Evolutionary conservation across 1,140 invertebrate species (phyloP), one percentile per base, ranked within the genome.

Genomic region (Cyclina sinensis): DNA sequence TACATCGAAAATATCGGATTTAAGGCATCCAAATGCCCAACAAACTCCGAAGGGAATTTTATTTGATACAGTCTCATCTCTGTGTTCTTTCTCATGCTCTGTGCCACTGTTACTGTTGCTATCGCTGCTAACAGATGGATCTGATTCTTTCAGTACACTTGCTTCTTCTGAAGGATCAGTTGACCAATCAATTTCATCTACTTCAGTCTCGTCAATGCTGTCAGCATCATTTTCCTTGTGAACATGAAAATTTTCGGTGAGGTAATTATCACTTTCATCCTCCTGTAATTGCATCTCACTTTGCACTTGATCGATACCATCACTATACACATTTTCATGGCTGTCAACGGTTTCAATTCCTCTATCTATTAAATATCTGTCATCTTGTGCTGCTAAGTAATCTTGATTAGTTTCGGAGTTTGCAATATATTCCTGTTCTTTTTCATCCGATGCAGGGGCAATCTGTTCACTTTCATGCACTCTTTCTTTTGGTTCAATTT

Each of bases 171-270:
- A 70, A 39, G 1, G 21, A 12, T 89, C 73, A 59, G 4, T 12
- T 16, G 24, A 37, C n/a, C 5, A 62, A 27, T 21, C 7, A 21
- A 62, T 7, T 43, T 43, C 43, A 43, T 43, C 7, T 37, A 80
- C 1, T 39, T 87, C 85, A 30, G 85, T 87, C 62, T 87, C 85
- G 51, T 87, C 85, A n/a, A 54, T 68, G n/a, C 70, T 68, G 18
- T 37, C 57, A 70, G 48, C 74, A 27, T 11, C 21, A 21, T 46
- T 14, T 18, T 37, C 48, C 21, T 14, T n/a, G 39, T 78, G 24
- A 37, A 37, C 27, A 73, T 51, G 37, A 32, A 18, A 21, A n/a
- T 48, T 21, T n/a, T 46, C 43, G 0, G 30, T 48, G 18, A n/a
- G 18, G 18, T 24, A 14, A 51, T 73, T 21, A 51, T 54, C 82